phyloP scores from a whole-genome alignment of 1,140 invertebrate species.

The Drosophila nigromelanica region DNA sequence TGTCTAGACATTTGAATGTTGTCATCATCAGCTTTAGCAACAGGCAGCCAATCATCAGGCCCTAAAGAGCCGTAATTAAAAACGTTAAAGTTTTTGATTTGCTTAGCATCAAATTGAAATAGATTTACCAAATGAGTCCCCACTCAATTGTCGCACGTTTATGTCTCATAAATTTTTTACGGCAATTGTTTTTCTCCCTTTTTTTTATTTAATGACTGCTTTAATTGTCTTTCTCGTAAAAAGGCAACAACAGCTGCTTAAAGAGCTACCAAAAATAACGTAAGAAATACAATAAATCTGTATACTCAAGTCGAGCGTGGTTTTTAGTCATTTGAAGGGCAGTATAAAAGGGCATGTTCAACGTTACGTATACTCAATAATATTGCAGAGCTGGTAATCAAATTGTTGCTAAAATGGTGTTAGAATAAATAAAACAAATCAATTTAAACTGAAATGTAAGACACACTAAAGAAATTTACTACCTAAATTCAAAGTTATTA shows the following conservation, averaged over 20 bases:
- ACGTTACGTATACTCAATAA: no score
- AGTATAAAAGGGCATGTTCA: no score
- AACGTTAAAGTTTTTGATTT: constrained; percentile 70
- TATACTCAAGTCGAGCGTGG: not conserved
- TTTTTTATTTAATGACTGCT: constrained; percentile 20
- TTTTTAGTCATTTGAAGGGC: no score
- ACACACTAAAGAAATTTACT: no score
- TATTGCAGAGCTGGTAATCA: no score
- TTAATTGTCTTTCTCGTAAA: constrained; percentile 60
- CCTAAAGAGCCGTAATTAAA: constrained; percentile 63
- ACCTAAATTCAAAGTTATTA: no score
- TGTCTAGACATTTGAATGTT: constrained; percentile 59
- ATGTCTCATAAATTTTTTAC: constrained; percentile 71
- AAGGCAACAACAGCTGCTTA: constrained; percentile 8
- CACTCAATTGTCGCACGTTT: constrained; percentile 65
- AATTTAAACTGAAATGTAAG: no score
- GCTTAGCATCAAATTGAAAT: constrained; percentile 62
- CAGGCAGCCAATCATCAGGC: constrained; percentile 34
- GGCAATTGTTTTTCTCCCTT: not conserved
- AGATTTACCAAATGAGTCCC: constrained; percentile 26
- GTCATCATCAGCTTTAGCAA: constrained; percentile 21
- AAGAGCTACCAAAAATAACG: constrained; percentile 8
- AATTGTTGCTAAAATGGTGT: no score
- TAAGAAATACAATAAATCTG: not conserved
- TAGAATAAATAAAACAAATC: no score